Evolutionary conservation across 2,888 invertebrate species (phyloP).

Genomic region (Apoda limacodes): DNA sequence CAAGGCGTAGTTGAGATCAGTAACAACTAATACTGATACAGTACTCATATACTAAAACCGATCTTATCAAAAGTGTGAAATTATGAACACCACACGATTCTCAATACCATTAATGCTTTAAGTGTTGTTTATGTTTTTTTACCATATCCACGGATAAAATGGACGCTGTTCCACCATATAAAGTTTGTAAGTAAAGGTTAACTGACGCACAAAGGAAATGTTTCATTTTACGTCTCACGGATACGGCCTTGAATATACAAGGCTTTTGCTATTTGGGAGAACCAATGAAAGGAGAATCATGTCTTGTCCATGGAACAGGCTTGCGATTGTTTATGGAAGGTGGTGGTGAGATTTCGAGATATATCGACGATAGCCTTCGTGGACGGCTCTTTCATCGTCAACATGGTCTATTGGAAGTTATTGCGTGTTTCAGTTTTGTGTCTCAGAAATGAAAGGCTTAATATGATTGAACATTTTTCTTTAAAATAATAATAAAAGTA

Average conservation of each 20-base stretch:
- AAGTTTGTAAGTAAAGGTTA: too few relatives aligned
- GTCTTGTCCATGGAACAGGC: conserved; percentile 20
- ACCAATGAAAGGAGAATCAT: conserved; percentile 21
- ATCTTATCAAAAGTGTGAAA: conserved; percentile 22
- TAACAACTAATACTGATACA: conserved; percentile 32
- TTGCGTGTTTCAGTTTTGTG: too few relatives aligned
- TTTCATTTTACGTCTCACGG: conserved; percentile 48
- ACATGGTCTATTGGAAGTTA: too few relatives aligned
- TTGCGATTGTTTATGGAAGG: conserved; percentile 21
- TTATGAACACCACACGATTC: conserved; percentile 29
- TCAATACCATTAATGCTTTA: background rate
- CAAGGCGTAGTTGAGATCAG: conserved; percentile 24
- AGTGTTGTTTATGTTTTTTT: too few relatives aligned
- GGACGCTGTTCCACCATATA: too few relatives aligned
- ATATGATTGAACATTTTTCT: too few relatives aligned
- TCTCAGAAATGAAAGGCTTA: too few relatives aligned
- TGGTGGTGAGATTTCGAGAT: conserved; percentile 23
- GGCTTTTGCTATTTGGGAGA: conserved; percentile 22
- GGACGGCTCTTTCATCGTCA: conserved; percentile 24
- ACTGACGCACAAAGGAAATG: conserved; percentile 51
- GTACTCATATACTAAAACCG: conserved; percentile 26
- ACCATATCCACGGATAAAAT: too few relatives aligned
- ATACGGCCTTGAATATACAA: conserved; percentile 11
- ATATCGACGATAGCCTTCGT: conserved; percentile 24
- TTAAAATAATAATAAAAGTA: too few relatives aligned